Evolutionary conservation across 2,888 invertebrate genomes (phyloP).

Genomic region (Eilema caniola): DNA sequence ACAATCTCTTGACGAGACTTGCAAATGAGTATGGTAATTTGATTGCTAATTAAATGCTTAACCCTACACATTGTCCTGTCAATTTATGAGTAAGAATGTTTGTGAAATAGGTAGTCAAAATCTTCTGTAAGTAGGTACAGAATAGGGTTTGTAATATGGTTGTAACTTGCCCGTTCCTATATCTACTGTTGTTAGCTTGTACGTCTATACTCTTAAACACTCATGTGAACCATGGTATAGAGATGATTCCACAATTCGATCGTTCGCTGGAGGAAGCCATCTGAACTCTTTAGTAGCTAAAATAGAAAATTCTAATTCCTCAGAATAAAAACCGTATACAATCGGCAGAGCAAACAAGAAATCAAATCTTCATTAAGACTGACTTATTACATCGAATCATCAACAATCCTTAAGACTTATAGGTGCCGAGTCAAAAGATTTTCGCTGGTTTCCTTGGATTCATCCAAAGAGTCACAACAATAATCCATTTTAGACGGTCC

Average conservation of each 20-base stretch:
- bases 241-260: background rate
- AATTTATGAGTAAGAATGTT: background rate
- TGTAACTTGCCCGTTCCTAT: no score
- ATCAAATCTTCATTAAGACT: background rate
- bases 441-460: background rate
- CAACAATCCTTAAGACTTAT: background rate
- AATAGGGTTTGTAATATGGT: no score
- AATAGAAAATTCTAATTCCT: background rate
- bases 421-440: background rate
- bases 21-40: constrained; percentile 28
- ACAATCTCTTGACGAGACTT: constrained; percentile 15
- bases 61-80: background rate
- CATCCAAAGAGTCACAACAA: background rate
- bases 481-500: background rate
- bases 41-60: constrained; percentile 27
- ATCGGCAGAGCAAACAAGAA: background rate
- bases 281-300: no score
- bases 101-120: background rate
- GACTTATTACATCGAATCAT: background rate
- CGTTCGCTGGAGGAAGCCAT: background rate
- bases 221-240: background rate
- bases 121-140: background rate
- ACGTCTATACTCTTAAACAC: no score
- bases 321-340: background rate
- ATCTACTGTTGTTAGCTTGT: no score